phyloP scores from a whole-genome alignment of 2,888 invertebrate genomes.

The Eilema griseolum region DNA sequence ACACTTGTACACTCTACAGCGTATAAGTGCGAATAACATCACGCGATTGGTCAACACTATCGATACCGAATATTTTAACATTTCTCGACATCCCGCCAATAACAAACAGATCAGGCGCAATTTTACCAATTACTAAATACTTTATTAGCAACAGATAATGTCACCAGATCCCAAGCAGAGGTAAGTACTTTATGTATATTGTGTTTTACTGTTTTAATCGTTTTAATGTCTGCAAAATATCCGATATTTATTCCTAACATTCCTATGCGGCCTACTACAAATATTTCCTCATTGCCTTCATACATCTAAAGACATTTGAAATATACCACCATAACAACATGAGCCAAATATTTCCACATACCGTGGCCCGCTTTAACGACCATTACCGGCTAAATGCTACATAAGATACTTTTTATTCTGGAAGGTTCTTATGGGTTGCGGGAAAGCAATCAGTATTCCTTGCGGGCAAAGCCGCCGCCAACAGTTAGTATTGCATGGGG shows the following conservation, averaged over 20 bases:
- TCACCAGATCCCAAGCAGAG: conserved; percentile 96
- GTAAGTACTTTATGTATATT: conserved; percentile 84
- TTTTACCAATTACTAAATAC: conserved; percentile 95
- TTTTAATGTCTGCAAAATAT: conserved; percentile 19
- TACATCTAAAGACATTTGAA: conserved; percentile 33
- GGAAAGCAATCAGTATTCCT: no score
- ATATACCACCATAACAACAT: conserved; percentile 41
- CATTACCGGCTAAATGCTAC: conserved; percentile 54
- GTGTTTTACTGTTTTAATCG: conserved; percentile 42
- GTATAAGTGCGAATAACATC: neutral
- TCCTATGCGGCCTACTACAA: conserved; percentile 51
- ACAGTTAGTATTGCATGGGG: no score
- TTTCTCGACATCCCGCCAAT: neutral
- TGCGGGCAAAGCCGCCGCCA: no score
- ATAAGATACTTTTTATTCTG: no score
- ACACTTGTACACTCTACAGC: neutral
- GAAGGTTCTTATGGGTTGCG: no score
- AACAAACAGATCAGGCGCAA: conserved; percentile 83
- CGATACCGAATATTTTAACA: neutral
- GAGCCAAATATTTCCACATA: conserved; percentile 34
- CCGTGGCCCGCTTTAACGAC: conserved; percentile 58
- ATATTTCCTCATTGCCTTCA: conserved; percentile 26
- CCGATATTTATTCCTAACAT: conserved; percentile 48
- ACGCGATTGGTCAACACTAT: neutral
- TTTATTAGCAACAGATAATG: conserved; percentile 96